A percentile compares a stretch with the other conserved stretches of the same genome.
Conservation (phyloP, 2,888 invertebrate genomes). For the Tipula lateralis region DNA sequence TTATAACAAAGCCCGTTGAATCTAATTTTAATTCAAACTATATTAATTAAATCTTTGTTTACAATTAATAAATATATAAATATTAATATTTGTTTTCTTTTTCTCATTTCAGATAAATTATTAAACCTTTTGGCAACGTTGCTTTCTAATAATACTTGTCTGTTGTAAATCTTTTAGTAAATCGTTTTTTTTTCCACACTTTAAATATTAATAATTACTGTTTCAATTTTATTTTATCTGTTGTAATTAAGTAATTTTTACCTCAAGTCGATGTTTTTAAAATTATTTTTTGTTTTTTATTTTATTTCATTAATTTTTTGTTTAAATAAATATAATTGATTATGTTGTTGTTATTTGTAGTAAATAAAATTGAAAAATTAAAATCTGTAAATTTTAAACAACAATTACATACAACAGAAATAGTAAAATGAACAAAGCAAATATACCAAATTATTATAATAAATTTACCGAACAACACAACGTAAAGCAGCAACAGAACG, state of each 20-base stretch:
- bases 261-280: neutral
- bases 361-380: neutral
- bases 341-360: neutral
- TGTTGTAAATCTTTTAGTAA: neutral
- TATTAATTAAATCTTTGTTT: no score
- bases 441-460: neutral
- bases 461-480: neutral
- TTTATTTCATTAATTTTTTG: neutral
- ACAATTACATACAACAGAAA: neutral
- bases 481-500: neutral
- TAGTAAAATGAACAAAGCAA: constrained; percentile 1
- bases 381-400: neutral
- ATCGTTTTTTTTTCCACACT: neutral
- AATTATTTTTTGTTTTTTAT: neutral
- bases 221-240: neutral
- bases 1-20: no score
- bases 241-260: neutral
- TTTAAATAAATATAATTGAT: neutral
- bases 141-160: neutral
- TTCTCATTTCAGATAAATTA: neutral
- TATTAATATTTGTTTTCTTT: neutral
- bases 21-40: no score
- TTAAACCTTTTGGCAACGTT: neutral
- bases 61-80: neutral
- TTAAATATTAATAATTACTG: neutral